Conservation (phyloP, 2,888 invertebrate species). For the Tuberolachnus salignus region DNA sequence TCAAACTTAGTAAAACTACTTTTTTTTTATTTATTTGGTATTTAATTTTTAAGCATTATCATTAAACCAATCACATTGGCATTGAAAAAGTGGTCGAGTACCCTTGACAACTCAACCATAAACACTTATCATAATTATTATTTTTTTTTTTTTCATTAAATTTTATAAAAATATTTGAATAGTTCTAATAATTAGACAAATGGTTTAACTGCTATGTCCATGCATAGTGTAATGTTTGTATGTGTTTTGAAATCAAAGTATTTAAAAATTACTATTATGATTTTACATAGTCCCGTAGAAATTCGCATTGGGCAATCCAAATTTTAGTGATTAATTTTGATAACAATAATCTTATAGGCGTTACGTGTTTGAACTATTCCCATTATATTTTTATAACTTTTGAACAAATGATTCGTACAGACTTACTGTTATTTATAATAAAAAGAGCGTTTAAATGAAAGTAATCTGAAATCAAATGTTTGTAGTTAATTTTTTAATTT, state of each 20-base stretch:
- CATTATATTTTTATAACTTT: not conserved
- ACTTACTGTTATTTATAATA: not conserved
- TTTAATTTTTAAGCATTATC: no score
- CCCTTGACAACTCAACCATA: no score
- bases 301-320: not conserved
- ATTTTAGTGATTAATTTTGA: not conserved
- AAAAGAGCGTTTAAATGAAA: no score
- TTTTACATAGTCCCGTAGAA: not conserved
- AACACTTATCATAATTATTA: no score
- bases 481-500: not conserved
- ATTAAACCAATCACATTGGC: no score
- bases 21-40: no score
- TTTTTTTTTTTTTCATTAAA: no score
- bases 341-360: not conserved
- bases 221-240: not conserved
- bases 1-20: no score
- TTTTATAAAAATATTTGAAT: no score
- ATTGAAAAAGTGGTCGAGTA: no score
- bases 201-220: no score
- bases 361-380: not conserved
- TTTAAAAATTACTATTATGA: not conserved
- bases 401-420: conserved; percentile 3
- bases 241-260: not conserved
- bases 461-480: not conserved
- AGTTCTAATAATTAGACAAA: no score